Percentiles rank a stretch among this genome's conserved stretches.
Evolutionary conservation across 2,113 vertebrate genomes (phyloP).

Genomic region (Cebus imitator): DNA sequence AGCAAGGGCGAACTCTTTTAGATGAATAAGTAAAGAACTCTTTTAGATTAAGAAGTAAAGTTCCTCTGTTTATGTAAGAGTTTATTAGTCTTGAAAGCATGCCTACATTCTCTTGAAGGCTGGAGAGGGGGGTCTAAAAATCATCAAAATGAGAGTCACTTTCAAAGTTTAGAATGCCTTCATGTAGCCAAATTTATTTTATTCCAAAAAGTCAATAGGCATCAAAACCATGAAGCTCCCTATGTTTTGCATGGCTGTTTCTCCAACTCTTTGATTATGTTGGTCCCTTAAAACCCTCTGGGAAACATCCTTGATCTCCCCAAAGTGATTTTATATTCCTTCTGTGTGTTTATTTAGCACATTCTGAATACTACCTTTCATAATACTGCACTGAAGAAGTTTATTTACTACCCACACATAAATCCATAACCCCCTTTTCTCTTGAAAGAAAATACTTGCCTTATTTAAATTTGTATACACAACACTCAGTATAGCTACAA

Average conservation of each 20-base stretch:
- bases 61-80: neutral
- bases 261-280: neutral
- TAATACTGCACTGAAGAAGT: neutral
- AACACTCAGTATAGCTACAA: neutral
- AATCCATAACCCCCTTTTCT: neutral
- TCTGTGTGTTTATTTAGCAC: neutral
- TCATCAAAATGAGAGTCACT: neutral
- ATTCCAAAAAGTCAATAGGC: neutral
- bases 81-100: neutral
- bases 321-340: neutral
- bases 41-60: neutral
- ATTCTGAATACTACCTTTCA: neutral
- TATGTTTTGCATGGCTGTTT: neutral
- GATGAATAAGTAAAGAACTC: neutral
- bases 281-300: neutral
- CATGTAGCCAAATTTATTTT: neutral
- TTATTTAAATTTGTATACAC: neutral
- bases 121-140: neutral
- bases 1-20: neutral
- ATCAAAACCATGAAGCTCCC: neutral
- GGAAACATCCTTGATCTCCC: neutral
- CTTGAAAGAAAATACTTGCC: neutral
- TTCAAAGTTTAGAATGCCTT: neutral
- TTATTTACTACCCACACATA: neutral
- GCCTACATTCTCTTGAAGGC: neutral